phyloP scores from a whole-genome alignment of 2,113 vertebrate species.

The Erythrolamprus reginae region DNA sequence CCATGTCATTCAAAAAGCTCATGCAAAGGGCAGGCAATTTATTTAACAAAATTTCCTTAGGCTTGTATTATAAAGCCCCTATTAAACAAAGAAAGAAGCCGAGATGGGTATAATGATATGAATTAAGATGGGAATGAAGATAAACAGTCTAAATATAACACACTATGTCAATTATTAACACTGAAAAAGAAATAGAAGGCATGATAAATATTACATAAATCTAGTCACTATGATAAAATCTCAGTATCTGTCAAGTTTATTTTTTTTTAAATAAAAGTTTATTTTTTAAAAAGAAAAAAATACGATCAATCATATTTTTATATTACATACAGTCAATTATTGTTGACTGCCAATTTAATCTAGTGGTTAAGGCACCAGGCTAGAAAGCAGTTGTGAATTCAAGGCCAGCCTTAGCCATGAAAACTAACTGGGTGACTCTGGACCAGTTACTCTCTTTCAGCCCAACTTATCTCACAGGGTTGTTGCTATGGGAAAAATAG shows the following conservation, averaged over 20 bases:
- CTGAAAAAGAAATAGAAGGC: constrained; percentile 6
- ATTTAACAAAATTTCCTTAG: constrained; percentile 59
- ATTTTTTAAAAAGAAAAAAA: background rate
- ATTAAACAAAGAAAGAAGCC: constrained; percentile 46
- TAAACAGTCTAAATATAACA: constrained; percentile 59
- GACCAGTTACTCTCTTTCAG: no score
- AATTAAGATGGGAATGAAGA: constrained; percentile 54
- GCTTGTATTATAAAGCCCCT: constrained; percentile 44
- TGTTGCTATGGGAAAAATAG: no score
- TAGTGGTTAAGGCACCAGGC: no score
- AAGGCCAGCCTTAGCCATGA: no score
- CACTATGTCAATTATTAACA: constrained; percentile 25
- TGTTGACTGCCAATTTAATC: background rate
- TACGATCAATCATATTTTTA: background rate
- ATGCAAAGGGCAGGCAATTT: constrained; percentile 53
- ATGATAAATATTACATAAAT: background rate
- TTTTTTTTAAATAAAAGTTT: background rate
- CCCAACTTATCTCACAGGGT: no score
- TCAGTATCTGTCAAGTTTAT: background rate
- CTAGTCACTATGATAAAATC: background rate
- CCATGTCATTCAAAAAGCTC: constrained; percentile 50
- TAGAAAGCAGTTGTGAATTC: no score
- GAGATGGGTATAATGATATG: constrained; percentile 51
- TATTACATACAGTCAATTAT: background rate
- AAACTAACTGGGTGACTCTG: no score